Base-by-base conservation (phyloP, 2,888 invertebrate species). In the Megalurothrips usitatus region DNA sequence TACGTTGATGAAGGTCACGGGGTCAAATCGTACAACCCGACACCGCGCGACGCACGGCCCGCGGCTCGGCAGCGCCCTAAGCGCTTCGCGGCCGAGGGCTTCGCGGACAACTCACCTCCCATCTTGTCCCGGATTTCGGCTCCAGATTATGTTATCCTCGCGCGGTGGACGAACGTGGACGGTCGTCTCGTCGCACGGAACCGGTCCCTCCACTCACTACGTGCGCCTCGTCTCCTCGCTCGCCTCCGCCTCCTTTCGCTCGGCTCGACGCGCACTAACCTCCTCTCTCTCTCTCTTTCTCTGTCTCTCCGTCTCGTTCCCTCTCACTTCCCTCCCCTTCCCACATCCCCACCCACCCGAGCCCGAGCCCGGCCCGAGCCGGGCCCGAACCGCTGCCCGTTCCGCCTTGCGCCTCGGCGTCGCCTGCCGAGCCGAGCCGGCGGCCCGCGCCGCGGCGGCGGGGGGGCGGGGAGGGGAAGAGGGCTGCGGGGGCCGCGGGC, bases 1-100 rank as follows among this genome's bases (percentile, higher is more conserved):
- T 75, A 26, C 68, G 26, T 75, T 75, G 68, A 75, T 75, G 68
- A 75, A 75, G 68, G 68, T 75, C 68, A 75, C 1, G 68, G 12
- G 68, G 68, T 75, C 68, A 75, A 75, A 75, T 75, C 1, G 68
- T 26, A 75, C 68, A 75, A 8, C 68, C 26, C 14, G 14, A 52
- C 14, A 19, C 52, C 12, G 52, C 52, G 52, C 52, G 17, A 8
- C 58, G 19, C 58, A 4, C 14, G 0, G 14, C 58, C 6, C 34
- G 34, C 2, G 34, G 6, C 6, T 6, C 34, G 2, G 34, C 34
- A 2, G 34, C 14, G 58, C 58, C 58, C n/a, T 6, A 19, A 58
- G 19, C 58, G 14, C 58, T 58, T 17, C 11, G 12, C 9, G 68
- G 68, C 1, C 68, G 26, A 75, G 26, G 23, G 2, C 52, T 26